phyloP scores from a whole-genome alignment of 2,888 invertebrate genomes.

The Morpho helenor region DNA sequence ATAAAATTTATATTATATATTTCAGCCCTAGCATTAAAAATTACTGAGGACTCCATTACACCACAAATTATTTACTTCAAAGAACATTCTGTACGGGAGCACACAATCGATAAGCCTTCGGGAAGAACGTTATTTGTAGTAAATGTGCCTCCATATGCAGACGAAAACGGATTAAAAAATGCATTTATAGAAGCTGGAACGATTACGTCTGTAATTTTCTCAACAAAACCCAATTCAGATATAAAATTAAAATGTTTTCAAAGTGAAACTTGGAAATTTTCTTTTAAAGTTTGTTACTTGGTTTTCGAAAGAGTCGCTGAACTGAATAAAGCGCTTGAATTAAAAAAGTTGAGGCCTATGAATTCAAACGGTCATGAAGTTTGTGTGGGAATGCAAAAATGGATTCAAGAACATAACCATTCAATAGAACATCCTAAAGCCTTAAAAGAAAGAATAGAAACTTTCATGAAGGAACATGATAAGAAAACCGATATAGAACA shows the following conservation, averaged over 20 bases:
- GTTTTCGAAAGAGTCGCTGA: slow-evolving; percentile 84
- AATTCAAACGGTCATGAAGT: slow-evolving; percentile 59
- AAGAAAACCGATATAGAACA: slow-evolving; percentile 68
- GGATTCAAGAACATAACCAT: slow-evolving; percentile 85
- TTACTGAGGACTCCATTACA: slow-evolving; percentile 51
- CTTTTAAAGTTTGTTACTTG: slow-evolving; percentile 88
- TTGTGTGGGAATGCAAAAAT: slow-evolving; percentile 82
- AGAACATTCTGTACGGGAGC: slow-evolving; percentile 85
- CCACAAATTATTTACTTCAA: slow-evolving; percentile 79
- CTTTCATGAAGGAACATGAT: slow-evolving; percentile 85
- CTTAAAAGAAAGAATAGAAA: slow-evolving; percentile 83
- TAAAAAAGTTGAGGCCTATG: slow-evolving; percentile 71
- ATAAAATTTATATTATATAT: slow-evolving; percentile 4
- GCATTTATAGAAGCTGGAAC: slow-evolving; percentile 77
- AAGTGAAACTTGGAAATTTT: slow-evolving; percentile 42
- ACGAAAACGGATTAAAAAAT: slow-evolving; percentile 76
- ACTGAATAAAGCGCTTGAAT: slow-evolving; percentile 81
- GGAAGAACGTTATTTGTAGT: slow-evolving; percentile 89
- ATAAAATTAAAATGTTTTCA: slow-evolving; percentile 42
- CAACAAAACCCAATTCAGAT: slow-evolving; percentile 52
- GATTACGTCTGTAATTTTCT: slow-evolving; percentile 63
- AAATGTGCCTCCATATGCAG: slow-evolving; percentile 90
- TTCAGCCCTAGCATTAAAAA: slow-evolving; percentile 66
- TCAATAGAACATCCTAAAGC: slow-evolving; percentile 74
- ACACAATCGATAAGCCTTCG: slow-evolving; percentile 84